Base-by-base conservation (phyloP, 2,888 invertebrate species). In the Acrocera orbiculus region DNA sequence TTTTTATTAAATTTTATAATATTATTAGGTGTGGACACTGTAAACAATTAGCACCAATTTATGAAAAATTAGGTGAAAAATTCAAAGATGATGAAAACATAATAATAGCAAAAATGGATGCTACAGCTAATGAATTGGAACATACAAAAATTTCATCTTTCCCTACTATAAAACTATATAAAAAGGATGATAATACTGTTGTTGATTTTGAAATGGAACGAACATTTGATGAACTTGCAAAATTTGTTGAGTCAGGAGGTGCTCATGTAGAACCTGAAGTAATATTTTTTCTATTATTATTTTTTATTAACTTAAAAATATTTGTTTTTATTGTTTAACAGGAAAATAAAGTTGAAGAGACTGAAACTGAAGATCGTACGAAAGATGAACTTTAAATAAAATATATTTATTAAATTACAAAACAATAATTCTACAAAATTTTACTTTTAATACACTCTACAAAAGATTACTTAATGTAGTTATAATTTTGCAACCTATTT, bases 31-130 rank as follows among this genome's bases (percentile, higher is more conserved):
- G 86, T 64, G 93, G 92, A 40, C 96, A 98, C 62, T 98, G 96
- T 75, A 95, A 96, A 58, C 89, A 95, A 61, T 69, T 98, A 51
- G 85, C 70, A 35, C 98, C 98, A 16, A 93, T 95, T 62, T 98
- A 90, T 67, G 95, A 96, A 46, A 70, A 95, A 69, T 69, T 95
- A 49, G 93, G 76, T 42, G 93, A 95, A 58, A 85, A 93, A 62
- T 96, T 77, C 67, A 76, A 80, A 62, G 79, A 81, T 51, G 66
- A 76, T 46, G 73, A 73, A 6, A 74, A 76, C 43, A 69, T 96
- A 40, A 71, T 98, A 32, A 80, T 99, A 56, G 95, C 96, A 50
- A 98, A 99, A 69, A 95, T 99, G 70, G 98, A 99, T 65, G 80
- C 96, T 41, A 98, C 98, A 36, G 82, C 76, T 54, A 99, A 99